Conservation (phyloP, 2,113 vertebrate genomes). For the Pelvicachromis taeniatus region DNA sequence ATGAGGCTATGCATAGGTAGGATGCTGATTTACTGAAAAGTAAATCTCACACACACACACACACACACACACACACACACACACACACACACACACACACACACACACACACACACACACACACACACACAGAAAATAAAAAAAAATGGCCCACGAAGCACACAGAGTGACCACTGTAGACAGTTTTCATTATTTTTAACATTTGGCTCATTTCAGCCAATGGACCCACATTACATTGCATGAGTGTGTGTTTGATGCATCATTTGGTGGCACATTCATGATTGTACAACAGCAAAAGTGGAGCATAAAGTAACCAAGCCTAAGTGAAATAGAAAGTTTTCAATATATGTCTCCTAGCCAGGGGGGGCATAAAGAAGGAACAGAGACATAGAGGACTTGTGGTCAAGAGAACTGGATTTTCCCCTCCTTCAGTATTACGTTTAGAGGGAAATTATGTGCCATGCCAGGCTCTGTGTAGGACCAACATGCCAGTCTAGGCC, state of each 20-base stretch:
- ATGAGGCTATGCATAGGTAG: not conserved
- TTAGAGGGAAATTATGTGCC: not conserved
- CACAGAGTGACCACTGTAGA: not conserved
- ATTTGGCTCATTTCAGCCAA: not conserved
- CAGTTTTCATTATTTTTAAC: not conserved
- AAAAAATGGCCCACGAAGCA: not conserved
- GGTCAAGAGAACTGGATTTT: not conserved
- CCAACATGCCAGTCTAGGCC: not conserved
- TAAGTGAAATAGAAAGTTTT: not conserved
- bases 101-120: too few relatives aligned
- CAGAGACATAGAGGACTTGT: not conserved
- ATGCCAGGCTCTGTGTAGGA: not conserved
- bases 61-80: too few relatives aligned
- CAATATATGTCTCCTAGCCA: not conserved
- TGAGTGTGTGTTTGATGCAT: not conserved
- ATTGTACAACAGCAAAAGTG: not conserved
- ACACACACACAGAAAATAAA: not conserved
- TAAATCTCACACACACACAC: too few relatives aligned
- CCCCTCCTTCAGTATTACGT: not conserved
- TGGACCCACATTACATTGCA: not conserved
- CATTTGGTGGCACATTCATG: not conserved
- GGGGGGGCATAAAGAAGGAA: not conserved
- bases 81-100: too few relatives aligned
- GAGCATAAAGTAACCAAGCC: not conserved
- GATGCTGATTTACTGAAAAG: not conserved